Percentiles rank a stretch among this genome's conserved stretches.
phyloP scores from a whole-genome alignment of 2,797 vertebrate species.

The Tapera naevia region DNA sequence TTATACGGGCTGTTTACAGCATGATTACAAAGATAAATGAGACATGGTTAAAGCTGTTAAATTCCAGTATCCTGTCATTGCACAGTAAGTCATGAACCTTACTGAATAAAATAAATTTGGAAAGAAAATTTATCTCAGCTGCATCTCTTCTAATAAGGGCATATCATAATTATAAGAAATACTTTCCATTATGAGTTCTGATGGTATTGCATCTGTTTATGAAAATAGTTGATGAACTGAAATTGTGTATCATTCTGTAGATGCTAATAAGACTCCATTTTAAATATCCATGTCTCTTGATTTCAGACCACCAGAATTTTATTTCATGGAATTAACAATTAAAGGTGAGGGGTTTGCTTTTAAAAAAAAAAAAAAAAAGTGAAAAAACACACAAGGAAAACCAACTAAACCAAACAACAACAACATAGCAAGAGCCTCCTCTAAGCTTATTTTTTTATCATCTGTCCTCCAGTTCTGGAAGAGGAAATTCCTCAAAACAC shows the following conservation, averaged over 20 bases:
- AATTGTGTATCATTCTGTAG: constrained; percentile 12
- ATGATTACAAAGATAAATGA: constrained; percentile 39
- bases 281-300: constrained; percentile 57
- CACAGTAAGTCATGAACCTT: constrained; percentile 34
- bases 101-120: background rate
- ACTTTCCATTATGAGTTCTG: background rate
- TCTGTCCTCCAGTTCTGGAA: constrained; percentile 60
- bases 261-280: constrained; percentile 18
- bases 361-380: background rate
- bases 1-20: constrained; percentile 6
- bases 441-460: constrained; percentile 53
- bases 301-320: constrained; percentile 75
- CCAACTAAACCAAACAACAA: background rate
- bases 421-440: constrained; percentile 39
- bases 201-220: background rate
- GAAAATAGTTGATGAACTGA: constrained; percentile 32
- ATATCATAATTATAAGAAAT: constrained; percentile 24
- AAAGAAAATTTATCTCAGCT: background rate
- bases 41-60: background rate
- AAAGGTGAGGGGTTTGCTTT: too few relatives aligned
- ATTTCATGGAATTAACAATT: constrained; percentile 77
- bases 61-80: background rate
- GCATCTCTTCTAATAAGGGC: background rate
- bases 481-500: constrained; percentile 68
- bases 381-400: background rate